Evolutionary conservation across 2,888 invertebrate genomes (phyloP).

Genomic region (Cerceris ruficornis): DNA sequence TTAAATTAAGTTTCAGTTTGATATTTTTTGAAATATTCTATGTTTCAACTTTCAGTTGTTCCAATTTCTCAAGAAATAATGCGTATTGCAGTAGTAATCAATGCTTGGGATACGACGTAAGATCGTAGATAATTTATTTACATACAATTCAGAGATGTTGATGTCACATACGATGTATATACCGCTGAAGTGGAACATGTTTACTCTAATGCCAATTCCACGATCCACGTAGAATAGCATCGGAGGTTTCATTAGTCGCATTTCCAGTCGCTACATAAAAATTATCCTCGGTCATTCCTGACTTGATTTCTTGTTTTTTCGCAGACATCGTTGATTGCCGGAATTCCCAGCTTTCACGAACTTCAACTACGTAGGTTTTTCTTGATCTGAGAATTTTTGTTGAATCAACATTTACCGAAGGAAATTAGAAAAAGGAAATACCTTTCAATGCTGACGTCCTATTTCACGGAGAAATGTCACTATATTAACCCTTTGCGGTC

Average conservation of each 20-base stretch:
- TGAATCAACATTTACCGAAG: too few species aligned
- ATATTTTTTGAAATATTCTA: too few species aligned
- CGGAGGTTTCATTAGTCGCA: constrained; percentile 49
- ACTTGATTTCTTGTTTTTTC: constrained; percentile 21
- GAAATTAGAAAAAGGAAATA: too few species aligned
- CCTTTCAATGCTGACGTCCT: too few species aligned
- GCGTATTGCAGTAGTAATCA: background rate
- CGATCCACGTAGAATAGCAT: constrained; percentile 30
- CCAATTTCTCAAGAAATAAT: too few species aligned
- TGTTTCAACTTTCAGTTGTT: too few species aligned
- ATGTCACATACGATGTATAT: constrained; percentile 10
- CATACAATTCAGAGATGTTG: constrained; percentile 24
- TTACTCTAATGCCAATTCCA: constrained; percentile 31
- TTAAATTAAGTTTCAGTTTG: too few species aligned
- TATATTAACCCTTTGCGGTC: too few species aligned
- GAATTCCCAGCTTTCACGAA: constrained; percentile 7
- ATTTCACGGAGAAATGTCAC: too few species aligned
- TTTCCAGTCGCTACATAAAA: constrained; percentile 43
- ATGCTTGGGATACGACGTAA: constrained; percentile 2
- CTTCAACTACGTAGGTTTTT: background rate
- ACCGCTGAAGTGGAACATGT: constrained; percentile 6
- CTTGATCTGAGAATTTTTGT: background rate
- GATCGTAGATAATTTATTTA: constrained; percentile 34
- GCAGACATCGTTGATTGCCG: constrained; percentile 20
- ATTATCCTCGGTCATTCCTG: constrained; percentile 19